Conservation (phyloP, 2,888 invertebrate species). For the Leucophenga montana region DNA sequence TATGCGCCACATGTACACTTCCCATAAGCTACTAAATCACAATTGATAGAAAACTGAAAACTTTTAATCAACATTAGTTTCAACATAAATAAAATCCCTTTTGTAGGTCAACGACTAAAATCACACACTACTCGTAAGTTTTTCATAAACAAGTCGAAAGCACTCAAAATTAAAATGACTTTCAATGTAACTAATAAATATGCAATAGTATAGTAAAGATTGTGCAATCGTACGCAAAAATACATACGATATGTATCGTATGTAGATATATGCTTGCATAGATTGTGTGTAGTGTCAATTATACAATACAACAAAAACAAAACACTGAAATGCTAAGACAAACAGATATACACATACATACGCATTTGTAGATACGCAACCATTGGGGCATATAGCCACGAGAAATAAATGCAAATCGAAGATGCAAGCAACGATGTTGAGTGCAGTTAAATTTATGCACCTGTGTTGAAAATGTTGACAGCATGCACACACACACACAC, state of each 20-base stretch:
- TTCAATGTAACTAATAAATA: slow-evolving; percentile 23
- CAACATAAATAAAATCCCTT: background rate
- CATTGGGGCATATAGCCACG: no score
- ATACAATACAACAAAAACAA: background rate
- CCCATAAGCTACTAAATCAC: no score
- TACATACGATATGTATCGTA: no score
- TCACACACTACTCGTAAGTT: no score
- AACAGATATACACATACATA: background rate
- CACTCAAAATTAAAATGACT: slow-evolving; percentile 17
- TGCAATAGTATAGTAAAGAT: background rate
- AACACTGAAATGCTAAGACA: no score
- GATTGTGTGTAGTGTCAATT: slow-evolving; percentile 13
- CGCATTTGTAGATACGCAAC: background rate
- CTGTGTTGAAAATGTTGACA: slow-evolving; percentile 21
- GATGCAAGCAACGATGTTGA: background rate
- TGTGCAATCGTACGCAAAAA: background rate
- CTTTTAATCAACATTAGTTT: background rate
- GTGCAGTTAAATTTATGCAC: slow-evolving; percentile 13
- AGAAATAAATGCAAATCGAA: no score
- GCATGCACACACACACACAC: slow-evolving; percentile 9
- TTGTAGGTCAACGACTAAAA: background rate
- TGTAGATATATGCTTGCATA: no score
- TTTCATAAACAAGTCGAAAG: slow-evolving; percentile 4
- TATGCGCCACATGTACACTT: no score
- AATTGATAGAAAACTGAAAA: background rate